Base-by-base conservation (phyloP, 1,140 invertebrate genomes). In the Pseudomyrmex flavicornis region DNA sequence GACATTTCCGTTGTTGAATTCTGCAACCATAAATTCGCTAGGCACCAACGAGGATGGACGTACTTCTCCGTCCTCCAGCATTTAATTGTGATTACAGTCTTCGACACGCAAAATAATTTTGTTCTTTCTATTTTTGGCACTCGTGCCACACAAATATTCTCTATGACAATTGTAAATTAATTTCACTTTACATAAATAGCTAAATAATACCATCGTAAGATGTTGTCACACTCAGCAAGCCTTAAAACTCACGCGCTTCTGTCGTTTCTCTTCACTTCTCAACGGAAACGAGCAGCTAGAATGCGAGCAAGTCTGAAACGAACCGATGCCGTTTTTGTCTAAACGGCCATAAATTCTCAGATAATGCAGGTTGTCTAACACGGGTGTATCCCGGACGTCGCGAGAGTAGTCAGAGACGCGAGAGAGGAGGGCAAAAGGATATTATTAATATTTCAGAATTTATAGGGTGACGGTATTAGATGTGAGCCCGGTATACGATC, bases 361-460 rank as follows among this genome's bases (percentile, higher is more conserved):
- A 88, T 88, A 88, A 89, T 87, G 61, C 80, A 76, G 68, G 35
- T 61, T 46, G 66, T 58, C 26, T 61, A 65, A 56, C 52, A 26
- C 66, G 56, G 63, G 12, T 35, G 65, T 54, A 80, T 52, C 68
- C 56, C 54, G 72, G 48, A 73, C 61, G 52, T 58, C 83, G 56
- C 22, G 54, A 62, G 65, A 58, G 66, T 54, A 76, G 83, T 79
- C 52, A 75, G 35, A n/a, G 50, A 46, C n/a, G 50, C 61, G 17
- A 48, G 65, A 50, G n/a, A 20, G 26, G 35, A 15, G 13, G 66
- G 72, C 35, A 83, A 83, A 83, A 84, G 59, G 66, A 88, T 83
- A 82, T 89, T 86, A 87, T 89, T 90, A 89, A 90, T 90, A 89
- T 90, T 90, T 82, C 22, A 73, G 75, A 84, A 90, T 91, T 90